Evolutionary conservation across 2,113 vertebrate species (phyloP).

Genomic region (Pristiophorus japonicus): DNA sequence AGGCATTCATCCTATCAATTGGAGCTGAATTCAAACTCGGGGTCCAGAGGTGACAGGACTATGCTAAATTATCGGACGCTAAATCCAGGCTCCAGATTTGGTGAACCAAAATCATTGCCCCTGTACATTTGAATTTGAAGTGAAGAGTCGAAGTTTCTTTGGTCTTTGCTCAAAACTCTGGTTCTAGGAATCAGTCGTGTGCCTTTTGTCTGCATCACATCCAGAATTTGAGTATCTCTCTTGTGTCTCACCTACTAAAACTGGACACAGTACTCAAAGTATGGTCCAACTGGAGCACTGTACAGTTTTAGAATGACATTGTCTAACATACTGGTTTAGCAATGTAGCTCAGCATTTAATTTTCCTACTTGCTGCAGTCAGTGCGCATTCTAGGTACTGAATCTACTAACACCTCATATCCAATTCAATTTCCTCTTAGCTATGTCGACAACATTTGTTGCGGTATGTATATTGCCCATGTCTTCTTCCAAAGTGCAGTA

Average conservation of each 20-base stretch:
- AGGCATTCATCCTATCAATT: neutral
- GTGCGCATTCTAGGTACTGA: neutral
- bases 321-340: neutral
- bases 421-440: neutral
- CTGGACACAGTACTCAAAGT: neutral
- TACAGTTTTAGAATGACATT: neutral
- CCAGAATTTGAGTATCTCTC: neutral
- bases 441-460: neutral
- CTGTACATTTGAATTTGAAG: neutral
- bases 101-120: neutral
- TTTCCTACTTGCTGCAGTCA: neutral
- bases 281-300: neutral
- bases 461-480: neutral
- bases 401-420: neutral
- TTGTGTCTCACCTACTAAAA: neutral
- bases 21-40: neutral
- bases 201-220: neutral
- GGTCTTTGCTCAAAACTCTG: neutral
- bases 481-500: neutral
- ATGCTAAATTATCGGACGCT: neutral
- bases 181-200: neutral
- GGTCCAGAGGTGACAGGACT: neutral
- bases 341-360: neutral
- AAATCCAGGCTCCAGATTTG: neutral
- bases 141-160: neutral